These are phyloP conservation scores for Tiliacea aurago DNA, from an alignment of 2,888 invertebrate genomes.

Conservation along the genomic window DNA sequence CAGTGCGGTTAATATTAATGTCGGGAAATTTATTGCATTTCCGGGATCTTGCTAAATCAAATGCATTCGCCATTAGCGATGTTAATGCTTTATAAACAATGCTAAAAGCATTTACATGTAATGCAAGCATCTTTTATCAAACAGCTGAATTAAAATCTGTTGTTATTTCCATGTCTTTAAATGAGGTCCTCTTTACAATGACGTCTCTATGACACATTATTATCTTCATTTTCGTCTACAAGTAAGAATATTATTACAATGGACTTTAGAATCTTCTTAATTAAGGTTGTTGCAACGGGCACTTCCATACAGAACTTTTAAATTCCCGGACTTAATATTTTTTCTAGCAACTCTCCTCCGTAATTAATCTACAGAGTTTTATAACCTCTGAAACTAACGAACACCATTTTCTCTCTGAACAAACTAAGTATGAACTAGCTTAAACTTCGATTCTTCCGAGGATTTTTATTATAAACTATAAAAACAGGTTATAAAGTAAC, in stretches of 20 bases:
- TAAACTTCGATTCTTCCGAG: conserved; percentile 31
- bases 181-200: background rate
- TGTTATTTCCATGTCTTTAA: background rate
- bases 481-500: conserved; percentile 19
- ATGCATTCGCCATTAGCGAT: conserved; percentile 17
- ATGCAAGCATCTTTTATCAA: conserved; percentile 18
- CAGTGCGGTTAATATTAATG: conserved; percentile 41
- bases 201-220: background rate
- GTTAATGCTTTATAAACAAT: conserved; percentile 13
- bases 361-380: conserved; percentile 54
- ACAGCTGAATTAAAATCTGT: background rate
- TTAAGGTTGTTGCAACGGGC: conserved; percentile 20
- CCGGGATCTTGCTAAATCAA: conserved; percentile 28
- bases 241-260: conserved; percentile 8
- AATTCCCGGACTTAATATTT: conserved; percentile 30
- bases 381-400: conserved; percentile 51
- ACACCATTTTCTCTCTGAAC: conserved; percentile 43
- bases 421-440: conserved; percentile 41
- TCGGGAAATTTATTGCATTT: conserved; percentile 44
- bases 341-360: conserved; percentile 23
- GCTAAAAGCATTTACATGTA: conserved; percentile 16
- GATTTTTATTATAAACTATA: conserved; percentile 23
- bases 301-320: conserved; percentile 32
- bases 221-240: background rate
- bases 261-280: conserved; percentile 9